Base-by-base conservation (phyloP, 30 jellyfish, hydroid and myxozoan genomes). In the Catostylus mosaicus region DNA sequence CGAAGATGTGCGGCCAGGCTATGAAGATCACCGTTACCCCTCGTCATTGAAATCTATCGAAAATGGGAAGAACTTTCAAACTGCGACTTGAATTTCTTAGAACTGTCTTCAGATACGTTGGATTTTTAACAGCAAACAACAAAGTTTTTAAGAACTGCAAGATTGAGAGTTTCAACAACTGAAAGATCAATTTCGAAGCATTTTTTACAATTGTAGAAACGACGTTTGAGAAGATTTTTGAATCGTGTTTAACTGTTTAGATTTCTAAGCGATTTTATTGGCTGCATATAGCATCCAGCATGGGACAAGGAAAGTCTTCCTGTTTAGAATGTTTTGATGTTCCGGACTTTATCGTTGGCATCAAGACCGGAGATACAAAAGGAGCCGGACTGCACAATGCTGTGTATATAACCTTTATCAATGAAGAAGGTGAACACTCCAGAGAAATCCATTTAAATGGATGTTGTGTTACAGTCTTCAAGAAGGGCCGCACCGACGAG, bases 331-430 rank as follows among this genome's bases (percentile, higher is more conserved):
- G 97, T 76, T 93, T 93, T 45, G 98, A 88, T 37, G 84, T 66
- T 33, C 97, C 98, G 72, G 97, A 93, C 45, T 93, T 88, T 46
- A 87, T 93, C 75, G 88, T 93, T 24, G 74, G 96, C 14, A 83
- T 93, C 27, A 93, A 93, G 75, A 93, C 98, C 43, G 98, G 98
- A 10, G 98, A 93, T 56, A 93, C 98, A 2, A 93, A 93, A 87
- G 98, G 98, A 29, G 97, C 98, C 62, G 98, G 98, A 29, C 96
- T 93, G 84, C 98, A 93, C 67, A 82, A 88, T 47, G 75, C 96
- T 16, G 96, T 93, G 20, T 80, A 82, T 62, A 70, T 93, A 9
- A 75, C 89, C 6, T 84, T 93, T 38, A 71, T 93, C 46, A 87
- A 93, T 78, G 98, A 87, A 43, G 96, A 80, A 20, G 93, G 91